Base-by-base conservation (phyloP, 1,140 invertebrate genomes). In the Monochamus saltuarius region DNA sequence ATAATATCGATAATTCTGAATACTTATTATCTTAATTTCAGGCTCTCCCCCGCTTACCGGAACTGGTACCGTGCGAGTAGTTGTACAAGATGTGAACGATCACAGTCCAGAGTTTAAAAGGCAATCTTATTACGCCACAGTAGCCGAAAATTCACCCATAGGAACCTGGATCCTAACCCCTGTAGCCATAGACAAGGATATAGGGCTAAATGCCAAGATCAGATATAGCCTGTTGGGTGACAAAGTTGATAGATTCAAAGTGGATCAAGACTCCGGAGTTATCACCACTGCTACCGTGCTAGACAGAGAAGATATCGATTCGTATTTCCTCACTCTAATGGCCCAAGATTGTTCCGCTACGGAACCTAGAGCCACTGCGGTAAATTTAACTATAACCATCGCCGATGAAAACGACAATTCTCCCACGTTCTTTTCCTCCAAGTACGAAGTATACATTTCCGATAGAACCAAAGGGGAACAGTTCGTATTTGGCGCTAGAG, bases 31-130 rank as follows among this genome's bases (percentile, higher is more conserved):
- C 7, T 35, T 55, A 37, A 22, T 83, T 83, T 13, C 78, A 93
- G 92, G 92, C 56, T 92, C 90, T 13, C 92, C 93, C 14, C 89
- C 92, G 1, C 78, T 95, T 16, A 96, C 92, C 11, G 93, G 92
- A 50, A 90, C 91, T 1, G 92, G 93, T 36, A 89, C 88, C 36
- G 87, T 99, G 1, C 85, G 84, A 66, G 86, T 99, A 37, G 80
- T 94, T 45, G 92, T 99, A 4, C 87, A 94, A 76, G 95, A 98
- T 75, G 87, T 94, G 34, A 98, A 98, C 75, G 95, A 98, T 76
- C 93, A 97, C 75, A 88, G 85, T 67, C 95, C 95, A 0, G 85
- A 89, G 66, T 93, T 93, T 70, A 86, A 87, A 66, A 81, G 89
- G 56, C 86, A 89, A 69, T 86, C 87, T 19, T 95, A 94, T 74